These are phyloP conservation scores for Hemibates koningsi DNA, from an alignment of 2,113 vertebrate genomes.

Conservation along the genomic window DNA sequence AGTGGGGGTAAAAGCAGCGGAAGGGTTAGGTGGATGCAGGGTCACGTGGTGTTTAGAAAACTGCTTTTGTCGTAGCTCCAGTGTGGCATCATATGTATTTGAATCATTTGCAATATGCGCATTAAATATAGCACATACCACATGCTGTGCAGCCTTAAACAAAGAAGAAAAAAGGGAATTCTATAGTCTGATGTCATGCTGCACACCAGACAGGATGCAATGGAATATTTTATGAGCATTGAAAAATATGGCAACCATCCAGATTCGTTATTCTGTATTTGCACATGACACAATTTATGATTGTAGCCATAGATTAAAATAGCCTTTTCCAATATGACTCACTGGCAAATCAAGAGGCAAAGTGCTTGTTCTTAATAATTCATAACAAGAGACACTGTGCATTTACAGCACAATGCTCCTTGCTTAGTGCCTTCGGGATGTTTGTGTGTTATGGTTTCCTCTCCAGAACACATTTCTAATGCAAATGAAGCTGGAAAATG, in stretches of 20 bases:
- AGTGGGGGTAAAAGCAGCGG: background rate
- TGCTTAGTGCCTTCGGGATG: conserved; percentile 5
- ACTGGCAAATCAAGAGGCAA: conserved; percentile 25
- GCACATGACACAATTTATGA: background rate
- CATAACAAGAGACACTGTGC: background rate
- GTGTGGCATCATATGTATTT: background rate
- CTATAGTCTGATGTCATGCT: conserved; percentile 2
- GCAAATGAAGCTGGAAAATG: background rate
- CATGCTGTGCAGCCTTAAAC: background rate
- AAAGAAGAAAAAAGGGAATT: background rate
- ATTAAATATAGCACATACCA: background rate
- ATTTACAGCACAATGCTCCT: conserved; percentile 4
- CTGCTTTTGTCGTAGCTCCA: background rate
- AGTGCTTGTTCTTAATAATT: conserved; percentile 55
- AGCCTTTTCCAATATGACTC: conserved; percentile 22
- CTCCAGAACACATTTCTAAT: background rate
- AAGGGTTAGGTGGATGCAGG: conserved; percentile 14
- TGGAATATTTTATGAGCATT: background rate
- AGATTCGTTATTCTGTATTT: background rate
- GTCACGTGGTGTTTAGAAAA: background rate
- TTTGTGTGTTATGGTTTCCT: background rate
- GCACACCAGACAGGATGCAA: background rate
- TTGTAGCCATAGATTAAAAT: background rate
- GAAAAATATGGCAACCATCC: conserved; percentile 21
- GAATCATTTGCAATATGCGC: background rate